A percentile compares a stretch with the other conserved stretches of the same genome.
phyloP scores from a whole-genome alignment of 2,797 vertebrate genomes.

The Leuciscus waleckii region DNA sequence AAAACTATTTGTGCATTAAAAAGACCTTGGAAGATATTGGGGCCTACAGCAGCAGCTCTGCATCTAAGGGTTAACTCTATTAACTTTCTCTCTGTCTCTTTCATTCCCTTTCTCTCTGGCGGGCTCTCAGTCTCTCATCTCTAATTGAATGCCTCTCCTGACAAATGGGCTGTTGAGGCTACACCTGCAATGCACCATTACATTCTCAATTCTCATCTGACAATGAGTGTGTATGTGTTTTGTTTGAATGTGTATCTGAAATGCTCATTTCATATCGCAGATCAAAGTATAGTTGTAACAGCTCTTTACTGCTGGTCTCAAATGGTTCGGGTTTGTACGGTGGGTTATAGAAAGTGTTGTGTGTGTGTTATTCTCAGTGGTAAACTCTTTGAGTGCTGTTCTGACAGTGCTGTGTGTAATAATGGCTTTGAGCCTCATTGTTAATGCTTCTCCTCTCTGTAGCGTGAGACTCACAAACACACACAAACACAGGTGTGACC shows the following conservation, averaged over 20 bases:
- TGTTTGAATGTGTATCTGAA: slow-evolving; percentile 34
- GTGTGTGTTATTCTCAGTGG: slow-evolving; percentile 23
- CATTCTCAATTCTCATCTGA: slow-evolving; percentile 59
- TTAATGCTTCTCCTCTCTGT: slow-evolving; percentile 16
- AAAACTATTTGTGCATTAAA: not conserved
- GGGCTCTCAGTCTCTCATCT: slow-evolving; percentile 58
- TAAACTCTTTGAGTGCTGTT: slow-evolving; percentile 15
- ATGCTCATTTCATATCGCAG: slow-evolving; percentile 35
- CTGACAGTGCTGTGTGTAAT: slow-evolving; percentile 20
- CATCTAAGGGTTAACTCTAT: slow-evolving; percentile 45
- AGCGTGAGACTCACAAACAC: not conserved
- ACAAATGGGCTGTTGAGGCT: slow-evolving; percentile 75
- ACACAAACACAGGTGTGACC: not conserved
- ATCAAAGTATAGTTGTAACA: slow-evolving; percentile 41
- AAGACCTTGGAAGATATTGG: not conserved
- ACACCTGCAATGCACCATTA: slow-evolving; percentile 75
- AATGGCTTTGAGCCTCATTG: slow-evolving; percentile 27
- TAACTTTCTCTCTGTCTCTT: slow-evolving; percentile 43
- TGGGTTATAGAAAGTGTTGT: slow-evolving; percentile 22
- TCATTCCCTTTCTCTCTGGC: slow-evolving; percentile 44
- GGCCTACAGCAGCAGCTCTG: slow-evolving; percentile 11
- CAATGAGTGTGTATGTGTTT: slow-evolving; percentile 56
- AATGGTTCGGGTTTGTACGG: slow-evolving; percentile 24
- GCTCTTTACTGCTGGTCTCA: slow-evolving; percentile 15
- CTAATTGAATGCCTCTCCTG: slow-evolving; percentile 74